Conservation (phyloP, 2,797 vertebrate species). For the Ispidina picta region DNA sequence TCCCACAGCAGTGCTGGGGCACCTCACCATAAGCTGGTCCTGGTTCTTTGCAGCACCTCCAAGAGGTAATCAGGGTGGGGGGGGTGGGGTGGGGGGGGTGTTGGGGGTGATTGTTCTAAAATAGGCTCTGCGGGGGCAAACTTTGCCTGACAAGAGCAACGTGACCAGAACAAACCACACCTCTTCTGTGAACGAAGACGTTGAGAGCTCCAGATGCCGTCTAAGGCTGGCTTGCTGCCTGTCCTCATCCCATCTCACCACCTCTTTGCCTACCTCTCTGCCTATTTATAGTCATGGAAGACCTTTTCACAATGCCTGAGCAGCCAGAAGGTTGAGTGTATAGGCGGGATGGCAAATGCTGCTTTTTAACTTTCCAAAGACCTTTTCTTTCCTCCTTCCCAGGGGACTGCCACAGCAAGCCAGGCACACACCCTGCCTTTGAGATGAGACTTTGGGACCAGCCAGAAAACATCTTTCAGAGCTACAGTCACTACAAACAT, state of each 20-base stretch:
- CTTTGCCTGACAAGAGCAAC: not conserved
- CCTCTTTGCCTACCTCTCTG: conserved; percentile 45
- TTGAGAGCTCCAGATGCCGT: not conserved
- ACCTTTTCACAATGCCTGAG: not conserved
- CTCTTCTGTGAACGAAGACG: not conserved
- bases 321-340: not conserved
- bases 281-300: conserved; percentile 53
- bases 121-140: conserved; percentile 45
- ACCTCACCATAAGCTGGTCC: not conserved
- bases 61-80: not conserved
- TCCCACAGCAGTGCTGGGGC: not conserved
- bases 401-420: not conserved
- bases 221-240: not conserved
- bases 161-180: not conserved
- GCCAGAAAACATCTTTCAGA: not conserved
- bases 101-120: not conserved
- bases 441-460: not conserved
- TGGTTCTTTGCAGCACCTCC: not conserved
- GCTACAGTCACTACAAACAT: not conserved
- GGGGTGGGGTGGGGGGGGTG: too few relatives aligned
- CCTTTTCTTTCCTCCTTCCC: not conserved
- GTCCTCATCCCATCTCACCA: conserved; percentile 3
- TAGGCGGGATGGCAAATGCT: conserved; percentile 26
- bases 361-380: not conserved
- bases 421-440: not conserved